phyloP scores from a whole-genome alignment of 2,888 invertebrate species.

The Catocala fraxini region DNA sequence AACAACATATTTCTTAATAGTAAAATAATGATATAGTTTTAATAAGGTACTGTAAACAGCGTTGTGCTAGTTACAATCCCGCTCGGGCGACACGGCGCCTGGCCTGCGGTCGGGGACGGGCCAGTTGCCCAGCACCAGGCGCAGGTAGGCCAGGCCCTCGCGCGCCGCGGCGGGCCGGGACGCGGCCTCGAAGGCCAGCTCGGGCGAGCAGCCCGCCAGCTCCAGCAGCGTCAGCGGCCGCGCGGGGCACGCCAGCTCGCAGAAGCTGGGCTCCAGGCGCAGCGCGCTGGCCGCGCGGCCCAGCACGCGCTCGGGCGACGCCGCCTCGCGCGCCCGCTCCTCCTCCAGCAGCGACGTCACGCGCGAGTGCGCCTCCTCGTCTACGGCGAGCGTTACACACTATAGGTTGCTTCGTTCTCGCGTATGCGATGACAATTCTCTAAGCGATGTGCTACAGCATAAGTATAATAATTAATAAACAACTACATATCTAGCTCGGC shows the following conservation, averaged over 20 bases:
- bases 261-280: conserved; percentile 43
- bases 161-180: conserved; percentile 48
- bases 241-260: conserved; percentile 29
- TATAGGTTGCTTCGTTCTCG: no score
- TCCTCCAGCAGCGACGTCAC: conserved; percentile 36
- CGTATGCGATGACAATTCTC: no score
- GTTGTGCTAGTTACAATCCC: no score
- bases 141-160: conserved; percentile 59
- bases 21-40: no score
- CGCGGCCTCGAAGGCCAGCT: conserved; percentile 48
- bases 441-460: no score
- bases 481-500: no score
- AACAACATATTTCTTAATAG: no score
- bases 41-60: no score
- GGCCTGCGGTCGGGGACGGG: not conserved
- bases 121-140: conserved; percentile 46
- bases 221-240: conserved; percentile 49
- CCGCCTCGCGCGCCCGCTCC: conserved; percentile 17
- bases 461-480: no score
- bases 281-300: conserved; percentile 46
- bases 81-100: no score
- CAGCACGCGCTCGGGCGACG: conserved; percentile 42
- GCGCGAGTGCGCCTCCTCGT: conserved; percentile 30
- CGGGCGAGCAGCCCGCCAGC: conserved; percentile 49
- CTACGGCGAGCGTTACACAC: conserved; percentile 18